Base-by-base conservation (phyloP, 2,797 vertebrate genomes). In the Cichlasoma orientale region DNA sequence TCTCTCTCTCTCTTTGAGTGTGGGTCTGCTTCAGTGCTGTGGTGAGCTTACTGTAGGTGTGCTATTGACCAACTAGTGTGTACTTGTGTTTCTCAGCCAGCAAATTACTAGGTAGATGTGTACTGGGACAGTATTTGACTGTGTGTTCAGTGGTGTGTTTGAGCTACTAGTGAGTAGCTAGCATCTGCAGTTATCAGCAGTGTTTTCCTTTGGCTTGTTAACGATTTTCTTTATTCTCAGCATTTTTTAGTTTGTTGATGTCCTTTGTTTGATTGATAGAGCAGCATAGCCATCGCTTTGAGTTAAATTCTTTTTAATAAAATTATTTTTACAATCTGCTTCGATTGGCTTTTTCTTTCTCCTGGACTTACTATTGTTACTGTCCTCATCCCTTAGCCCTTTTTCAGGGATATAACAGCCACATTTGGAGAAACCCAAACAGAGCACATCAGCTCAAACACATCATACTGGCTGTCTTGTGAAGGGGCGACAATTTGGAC, bases 81-180 rank as follows among this genome's bases (percentile, higher is more conserved):
- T 47, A 47, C 14, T 6, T 44, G 0, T 2, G 1, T 0, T 44
- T 14, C 0, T 2, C 14, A 8, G 0, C 8, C 59, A 11, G 8
- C 38, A 27, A 44, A 44, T 44, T 27, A 63, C 36, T 63, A 14
- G 21, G 41, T 63, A 3, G 16, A 27, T 38, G 38, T 63, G 38
- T 63, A 3, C 21, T 3, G 3, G 25, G 5, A 63, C 59, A 63
- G 14, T 18, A 36, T 38, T 12, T 12, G 36, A 38, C 3, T 11
- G 14, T 9, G 16, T 13, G 38, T 63, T 63, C 27, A 18, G 59
- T 66, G 59, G 38, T 44, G 38, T 63, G 38, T 66, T 47, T 27
- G 38, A 19, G 16, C 38, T 18, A 7, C 16, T 23, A 44, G 23
- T 47, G 14, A 19, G 61, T 47, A 19, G 41, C 38, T 50, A 50